phyloP scores from a whole-genome alignment of 2,797 vertebrate species.

The Geotrypetes seraphini region DNA sequence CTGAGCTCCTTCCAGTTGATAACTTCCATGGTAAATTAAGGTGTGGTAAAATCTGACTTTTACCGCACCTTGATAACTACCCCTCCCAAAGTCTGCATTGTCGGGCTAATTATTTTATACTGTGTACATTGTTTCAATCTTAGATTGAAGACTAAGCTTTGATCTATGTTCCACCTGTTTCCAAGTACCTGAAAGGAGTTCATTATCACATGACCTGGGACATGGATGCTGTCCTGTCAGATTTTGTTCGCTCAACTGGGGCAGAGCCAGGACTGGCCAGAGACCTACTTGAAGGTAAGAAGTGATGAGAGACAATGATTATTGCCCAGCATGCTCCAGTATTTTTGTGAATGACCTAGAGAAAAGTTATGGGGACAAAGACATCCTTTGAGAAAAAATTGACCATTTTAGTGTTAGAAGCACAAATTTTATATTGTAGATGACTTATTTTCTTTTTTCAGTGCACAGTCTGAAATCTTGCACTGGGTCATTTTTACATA shows the following conservation, averaged over 20 bases:
- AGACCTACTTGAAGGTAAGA: slow-evolving; percentile 86
- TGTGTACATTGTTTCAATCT: neutral
- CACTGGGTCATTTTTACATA: too few relatives aligned
- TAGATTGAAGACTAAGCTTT: slow-evolving; percentile 26
- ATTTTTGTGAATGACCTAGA: rapidly evolving
- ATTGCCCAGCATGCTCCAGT: rapidly evolving
- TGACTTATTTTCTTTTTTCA: rapidly evolving
- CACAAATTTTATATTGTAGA: rapidly evolving
- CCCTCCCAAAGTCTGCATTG: too few relatives aligned
- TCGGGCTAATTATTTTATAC: neutral
- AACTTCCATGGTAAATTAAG: too few relatives aligned
- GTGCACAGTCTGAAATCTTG: neutral
- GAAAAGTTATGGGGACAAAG: rapidly evolving
- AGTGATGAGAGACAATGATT: rapidly evolving
- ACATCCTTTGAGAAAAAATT: rapidly evolving
- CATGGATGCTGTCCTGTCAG: slow-evolving; percentile 94
- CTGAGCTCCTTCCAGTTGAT: too few relatives aligned
- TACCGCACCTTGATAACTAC: too few relatives aligned
- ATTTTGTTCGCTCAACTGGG: slow-evolving; percentile 95
- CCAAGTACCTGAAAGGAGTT: slow-evolving; percentile 30
- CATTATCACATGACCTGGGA: slow-evolving; percentile 85
- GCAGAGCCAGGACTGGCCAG: slow-evolving; percentile 91
- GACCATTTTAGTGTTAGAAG: rapidly evolving
- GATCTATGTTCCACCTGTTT: slow-evolving; percentile 10
- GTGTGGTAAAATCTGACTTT: too few relatives aligned